Percentiles rank a stretch among this genome's conserved stretches.
These are phyloP conservation scores for Pseudachorutes palmiensis DNA, from an alignment of 1,140 invertebrate genomes.

Conservation along the genomic window DNA sequence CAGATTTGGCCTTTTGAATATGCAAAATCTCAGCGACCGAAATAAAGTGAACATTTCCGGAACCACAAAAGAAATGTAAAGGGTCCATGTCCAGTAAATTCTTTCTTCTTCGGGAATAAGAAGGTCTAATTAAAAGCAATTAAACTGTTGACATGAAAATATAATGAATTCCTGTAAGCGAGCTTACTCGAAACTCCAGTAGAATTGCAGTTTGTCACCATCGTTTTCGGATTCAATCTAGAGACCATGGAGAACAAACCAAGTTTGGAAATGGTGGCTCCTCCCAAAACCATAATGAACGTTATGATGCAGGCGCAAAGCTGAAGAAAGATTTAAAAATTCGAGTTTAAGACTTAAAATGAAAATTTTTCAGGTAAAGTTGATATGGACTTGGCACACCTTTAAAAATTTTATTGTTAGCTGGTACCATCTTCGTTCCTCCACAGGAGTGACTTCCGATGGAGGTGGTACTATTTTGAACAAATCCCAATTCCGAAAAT, in stretches of 20 bases:
- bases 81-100: constrained; percentile 45
- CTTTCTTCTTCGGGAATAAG: constrained; percentile 39
- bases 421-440: constrained; percentile 28
- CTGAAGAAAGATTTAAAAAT: neutral
- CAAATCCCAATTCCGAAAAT: constrained; percentile 3
- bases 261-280: constrained; percentile 42
- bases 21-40: constrained; percentile 42
- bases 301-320: constrained; percentile 42
- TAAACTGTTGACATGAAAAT: neutral
- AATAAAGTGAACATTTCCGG: constrained; percentile 45
- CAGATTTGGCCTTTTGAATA: constrained; percentile 43
- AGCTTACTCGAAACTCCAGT: neutral
- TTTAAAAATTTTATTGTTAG: constrained; percentile 42
- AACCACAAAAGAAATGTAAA: constrained; percentile 43
- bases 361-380: neutral
- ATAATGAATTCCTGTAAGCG: neutral
- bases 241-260: constrained; percentile 45
- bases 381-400: constrained; percentile 21
- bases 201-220: constrained; percentile 25
- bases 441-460: neutral
- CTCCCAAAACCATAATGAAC: constrained; percentile 42
- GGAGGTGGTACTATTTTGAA: neutral
- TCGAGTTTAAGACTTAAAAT: neutral
- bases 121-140: neutral
- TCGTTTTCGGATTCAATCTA: constrained; percentile 39